These are phyloP conservation scores for Mustela erminea DNA, from an alignment of 2,797 vertebrate genomes.

Conservation along the genomic window DNA sequence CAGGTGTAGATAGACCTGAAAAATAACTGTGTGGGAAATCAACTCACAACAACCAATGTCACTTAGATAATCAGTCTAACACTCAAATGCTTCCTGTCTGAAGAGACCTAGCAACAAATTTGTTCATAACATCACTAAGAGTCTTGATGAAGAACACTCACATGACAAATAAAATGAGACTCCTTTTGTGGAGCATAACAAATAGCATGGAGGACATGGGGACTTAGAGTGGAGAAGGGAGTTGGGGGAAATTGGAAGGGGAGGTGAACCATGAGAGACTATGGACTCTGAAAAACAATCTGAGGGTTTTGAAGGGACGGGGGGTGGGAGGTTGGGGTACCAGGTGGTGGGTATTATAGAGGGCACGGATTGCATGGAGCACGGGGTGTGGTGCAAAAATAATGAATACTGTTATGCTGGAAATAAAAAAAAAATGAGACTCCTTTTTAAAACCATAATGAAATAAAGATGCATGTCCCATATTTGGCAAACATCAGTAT, in stretches of 20 bases:
- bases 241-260: no score
- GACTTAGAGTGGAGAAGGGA: no score
- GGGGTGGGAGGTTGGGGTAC: no score
- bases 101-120: slow-evolving; percentile 46
- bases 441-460: background rate
- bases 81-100: slow-evolving; percentile 44
- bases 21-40: slow-evolving; percentile 68
- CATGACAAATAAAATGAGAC: background rate
- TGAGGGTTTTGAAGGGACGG: no score
- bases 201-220: no score
- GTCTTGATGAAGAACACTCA: background rate
- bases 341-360: no score
- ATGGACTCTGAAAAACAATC: no score
- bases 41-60: slow-evolving; percentile 34
- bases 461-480: slow-evolving; percentile 2
- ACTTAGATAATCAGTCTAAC: slow-evolving; percentile 69
- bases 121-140: slow-evolving; percentile 29
- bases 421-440: background rate
- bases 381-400: no score
- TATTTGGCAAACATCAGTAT: background rate
- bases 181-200: no score
- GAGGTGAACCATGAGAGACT: no score
- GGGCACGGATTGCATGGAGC: no score
- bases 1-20: slow-evolving; percentile 60
- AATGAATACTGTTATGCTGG: no score